Conservation (phyloP, 2,888 invertebrate species). For the Erannis defoliaria region DNA sequence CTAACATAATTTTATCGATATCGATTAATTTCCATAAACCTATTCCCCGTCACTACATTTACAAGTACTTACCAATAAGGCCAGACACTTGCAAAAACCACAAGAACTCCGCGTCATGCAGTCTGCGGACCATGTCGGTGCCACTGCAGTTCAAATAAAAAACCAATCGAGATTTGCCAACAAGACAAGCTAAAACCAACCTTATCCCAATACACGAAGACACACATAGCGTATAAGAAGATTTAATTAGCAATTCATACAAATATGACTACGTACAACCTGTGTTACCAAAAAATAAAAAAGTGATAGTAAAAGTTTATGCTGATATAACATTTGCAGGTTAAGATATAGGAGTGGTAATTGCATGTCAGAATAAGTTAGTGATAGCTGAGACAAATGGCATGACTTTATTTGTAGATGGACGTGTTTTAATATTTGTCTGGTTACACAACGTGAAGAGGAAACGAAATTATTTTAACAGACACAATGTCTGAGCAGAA, state of each 20-base stretch:
- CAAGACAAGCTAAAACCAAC: conserved; percentile 48
- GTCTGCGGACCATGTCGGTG: conserved; percentile 65
- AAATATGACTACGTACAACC: conserved; percentile 21
- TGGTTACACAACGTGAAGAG: conserved; percentile 22
- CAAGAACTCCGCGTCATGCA: conserved; percentile 79
- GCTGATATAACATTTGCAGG: conserved; percentile 14
- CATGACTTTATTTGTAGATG: conserved; percentile 18
- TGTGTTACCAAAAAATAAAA: conserved; percentile 20
- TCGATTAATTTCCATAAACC: conserved; percentile 6
- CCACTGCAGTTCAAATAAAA: conserved; percentile 68
- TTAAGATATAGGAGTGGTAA: conserved; percentile 6
- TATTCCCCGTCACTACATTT: conserved; percentile 60
- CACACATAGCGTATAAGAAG: conserved; percentile 3
- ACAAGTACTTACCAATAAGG: conserved; percentile 58
- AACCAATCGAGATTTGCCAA: conserved; percentile 43
- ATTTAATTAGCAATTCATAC: conserved; percentile 34
- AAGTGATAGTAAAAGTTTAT: conserved; percentile 17
- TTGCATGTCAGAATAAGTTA: conserved; percentile 11
- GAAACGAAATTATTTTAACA: background rate
- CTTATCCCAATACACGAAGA: conserved; percentile 41
- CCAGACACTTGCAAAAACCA: conserved; percentile 72
- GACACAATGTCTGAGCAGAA: background rate
- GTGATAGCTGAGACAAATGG: conserved; percentile 22
- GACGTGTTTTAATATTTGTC: conserved; percentile 30
- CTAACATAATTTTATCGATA: conserved; percentile 19